Evolutionary conservation across 2,113 vertebrate genomes (phyloP), one percentile per base, ranked within the genome.

Genomic region (Carassius carassius): DNA sequence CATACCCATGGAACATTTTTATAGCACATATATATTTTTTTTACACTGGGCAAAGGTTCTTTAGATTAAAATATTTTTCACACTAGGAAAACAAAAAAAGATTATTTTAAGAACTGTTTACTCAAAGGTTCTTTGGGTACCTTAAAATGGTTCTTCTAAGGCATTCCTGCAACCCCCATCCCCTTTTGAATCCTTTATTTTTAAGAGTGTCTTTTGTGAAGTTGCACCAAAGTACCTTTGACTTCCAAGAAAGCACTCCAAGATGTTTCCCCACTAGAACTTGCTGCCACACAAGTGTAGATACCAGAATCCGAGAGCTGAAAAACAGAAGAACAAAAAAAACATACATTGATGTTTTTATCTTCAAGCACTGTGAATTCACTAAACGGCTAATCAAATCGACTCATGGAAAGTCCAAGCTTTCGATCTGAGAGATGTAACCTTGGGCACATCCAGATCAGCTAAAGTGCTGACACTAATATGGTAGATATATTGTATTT

Each of bases 201-300:
- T 21, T 21, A 58, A 60, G 56, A 21, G 8, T 58, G 19, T 58
- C 2, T 21, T 58, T 58, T 58, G 56, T 58, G 8, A 58, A 70
- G 35, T 21, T 19, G 16, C 16, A 21, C 19, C 44, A 1, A 32
- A 87, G 86, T 91, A 99, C 98, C 98, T 94, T 97, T 96, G 81
- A 99, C 97, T 88, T 99, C 98, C 87, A 99, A 90, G 85, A 99
- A 97, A 65, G 98, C 96, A 76, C 98, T 99, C 98, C 98, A 99
- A 2, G 97, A 98, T 0, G 98, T 99, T 90, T 99, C 98, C 4
- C 98, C 98, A 86, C 96, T 99, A 82, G 98, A 99, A 93, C 98
- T 99, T 63, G 97, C 97, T 4, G 97, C 98, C 91, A 99, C 97
- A 44, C 98, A 99, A 5, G 98, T 99, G 41, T 99, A 99, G 82